These are phyloP conservation scores for Amblyopsis rosae DNA, from an alignment of 2,113 vertebrate species.

Conservation along the genomic window DNA sequence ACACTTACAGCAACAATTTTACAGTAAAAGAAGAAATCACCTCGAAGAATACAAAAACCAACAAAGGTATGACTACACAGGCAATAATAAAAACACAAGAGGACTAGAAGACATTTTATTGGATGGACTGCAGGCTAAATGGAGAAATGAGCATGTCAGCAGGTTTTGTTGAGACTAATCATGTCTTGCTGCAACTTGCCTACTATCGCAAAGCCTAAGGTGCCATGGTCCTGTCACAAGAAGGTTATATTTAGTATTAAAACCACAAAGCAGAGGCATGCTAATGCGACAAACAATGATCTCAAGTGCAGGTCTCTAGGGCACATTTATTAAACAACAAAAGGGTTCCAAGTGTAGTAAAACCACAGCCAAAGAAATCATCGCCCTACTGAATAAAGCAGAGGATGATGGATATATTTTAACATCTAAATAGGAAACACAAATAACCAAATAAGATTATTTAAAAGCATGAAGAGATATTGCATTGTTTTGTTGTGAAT, in stretches of 20 bases:
- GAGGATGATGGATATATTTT: no score
- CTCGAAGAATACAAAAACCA: conserved; percentile 30
- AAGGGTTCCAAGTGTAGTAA: no score
- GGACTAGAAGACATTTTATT: conserved; percentile 40
- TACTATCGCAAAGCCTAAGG: conserved; percentile 44
- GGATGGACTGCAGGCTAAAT: conserved; percentile 25
- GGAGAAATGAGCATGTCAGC: conserved; percentile 62
- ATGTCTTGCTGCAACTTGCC: conserved; percentile 59
- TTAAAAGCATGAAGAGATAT: no score
- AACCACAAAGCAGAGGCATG: neutral
- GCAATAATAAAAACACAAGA: conserved; percentile 35
- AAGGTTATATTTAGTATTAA: conserved; percentile 30
- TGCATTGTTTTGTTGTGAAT: no score
- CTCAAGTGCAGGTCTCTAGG: no score
- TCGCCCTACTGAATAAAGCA: no score
- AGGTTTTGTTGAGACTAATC: conserved; percentile 66
- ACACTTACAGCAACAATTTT: conserved; percentile 13
- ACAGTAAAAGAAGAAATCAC: conserved; percentile 16
- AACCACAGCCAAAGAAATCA: no score
- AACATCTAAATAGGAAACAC: no score
- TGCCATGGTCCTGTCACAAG: conserved; percentile 49
- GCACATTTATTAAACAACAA: no score
- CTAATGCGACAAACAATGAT: no score
- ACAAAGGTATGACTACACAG: conserved; percentile 28
- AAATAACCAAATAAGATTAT: no score